Evolutionary conservation across 2,888 invertebrate species (phyloP).

Genomic region (Hipparchia semele): DNA sequence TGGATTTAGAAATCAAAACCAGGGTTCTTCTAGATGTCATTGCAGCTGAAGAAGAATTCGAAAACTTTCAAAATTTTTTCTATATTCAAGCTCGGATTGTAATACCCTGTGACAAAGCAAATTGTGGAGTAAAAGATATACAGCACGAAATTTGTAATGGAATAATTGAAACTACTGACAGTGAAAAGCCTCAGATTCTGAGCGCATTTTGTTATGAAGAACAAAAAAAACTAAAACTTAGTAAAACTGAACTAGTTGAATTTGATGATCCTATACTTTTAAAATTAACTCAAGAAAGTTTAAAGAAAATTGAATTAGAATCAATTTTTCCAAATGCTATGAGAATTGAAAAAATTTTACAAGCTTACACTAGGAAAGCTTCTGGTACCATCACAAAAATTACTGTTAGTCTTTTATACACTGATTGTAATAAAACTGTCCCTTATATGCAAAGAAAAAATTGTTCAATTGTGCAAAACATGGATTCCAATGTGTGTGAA

Average conservation of each 20-base stretch:
- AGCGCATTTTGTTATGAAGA: slow-evolving; percentile 77
- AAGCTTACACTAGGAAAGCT: slow-evolving; percentile 55
- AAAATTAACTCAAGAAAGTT: slow-evolving; percentile 50
- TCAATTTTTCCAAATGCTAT: slow-evolving; percentile 52
- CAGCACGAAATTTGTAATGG: slow-evolving; percentile 80
- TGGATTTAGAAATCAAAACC: slow-evolving; percentile 58
- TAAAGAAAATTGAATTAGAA: slow-evolving; percentile 62
- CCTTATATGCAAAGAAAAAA: slow-evolving; percentile 50
- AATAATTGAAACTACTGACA: slow-evolving; percentile 68
- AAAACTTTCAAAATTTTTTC: slow-evolving; percentile 55
- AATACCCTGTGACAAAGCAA: slow-evolving; percentile 57
- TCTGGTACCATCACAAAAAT: slow-evolving; percentile 62
- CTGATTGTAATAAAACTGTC: slow-evolving; percentile 59
- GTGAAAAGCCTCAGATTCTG: slow-evolving; percentile 69
- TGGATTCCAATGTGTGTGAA: slow-evolving; percentile 62
- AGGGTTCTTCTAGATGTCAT: slow-evolving; percentile 59
- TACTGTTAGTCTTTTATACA: slow-evolving; percentile 53
- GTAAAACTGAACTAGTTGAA: slow-evolving; percentile 48
- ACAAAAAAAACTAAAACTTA: slow-evolving; percentile 42
- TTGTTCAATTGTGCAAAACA: slow-evolving; percentile 53
- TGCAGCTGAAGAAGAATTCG: slow-evolving; percentile 64
- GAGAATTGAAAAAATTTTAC: slow-evolving; percentile 55
- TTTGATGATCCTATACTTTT: slow-evolving; percentile 58
- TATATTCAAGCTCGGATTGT: slow-evolving; percentile 62
- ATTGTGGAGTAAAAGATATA: slow-evolving; percentile 58